A percentile compares a stretch with the other conserved stretches of the same genome.
Evolutionary conservation across 2,113 vertebrate species (phyloP).

Genomic region (Gasterosteus nipponicus): DNA sequence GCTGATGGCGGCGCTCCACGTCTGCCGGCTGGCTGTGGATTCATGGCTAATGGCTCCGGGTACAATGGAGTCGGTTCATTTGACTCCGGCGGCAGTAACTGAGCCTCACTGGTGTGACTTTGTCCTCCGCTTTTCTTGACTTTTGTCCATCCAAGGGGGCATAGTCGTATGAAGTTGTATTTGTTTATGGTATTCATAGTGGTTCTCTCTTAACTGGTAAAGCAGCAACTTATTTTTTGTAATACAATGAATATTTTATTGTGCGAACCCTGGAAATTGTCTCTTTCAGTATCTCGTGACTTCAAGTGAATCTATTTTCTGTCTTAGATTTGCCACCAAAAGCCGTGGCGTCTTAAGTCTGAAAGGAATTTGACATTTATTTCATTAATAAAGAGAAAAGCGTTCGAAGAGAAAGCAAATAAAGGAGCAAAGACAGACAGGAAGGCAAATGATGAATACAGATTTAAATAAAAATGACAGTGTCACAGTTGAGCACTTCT

Average conservation of each 20-base stretch:
- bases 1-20: slow-evolving; percentile 13
- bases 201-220: neutral
- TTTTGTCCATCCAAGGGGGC: neutral
- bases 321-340: neutral
- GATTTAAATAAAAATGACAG: slow-evolving; percentile 2
- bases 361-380: too few species aligned
- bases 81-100: slow-evolving; percentile 21
- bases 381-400: too few species aligned
- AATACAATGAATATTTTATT: neutral
- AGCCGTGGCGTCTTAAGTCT: neutral
- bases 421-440: neutral
- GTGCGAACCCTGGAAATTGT: neutral
- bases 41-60: slow-evolving; percentile 10
- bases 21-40: slow-evolving; percentile 9
- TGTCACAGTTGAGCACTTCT: slow-evolving; percentile 10
- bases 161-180: neutral
- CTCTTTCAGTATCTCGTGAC: neutral
- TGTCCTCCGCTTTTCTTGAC: slow-evolving; percentile 8
- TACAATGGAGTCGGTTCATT: slow-evolving; percentile 27
- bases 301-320: slow-evolving; percentile 6
- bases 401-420: neutral
- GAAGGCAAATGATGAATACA: slow-evolving; percentile 1
- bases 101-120: slow-evolving; percentile 5
- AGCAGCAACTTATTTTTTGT: neutral
- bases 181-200: neutral